Evolutionary conservation across 1,140 invertebrate genomes (phyloP), one percentile per base, ranked within the genome.

Genomic region (Cataglyphis hispanica): DNA sequence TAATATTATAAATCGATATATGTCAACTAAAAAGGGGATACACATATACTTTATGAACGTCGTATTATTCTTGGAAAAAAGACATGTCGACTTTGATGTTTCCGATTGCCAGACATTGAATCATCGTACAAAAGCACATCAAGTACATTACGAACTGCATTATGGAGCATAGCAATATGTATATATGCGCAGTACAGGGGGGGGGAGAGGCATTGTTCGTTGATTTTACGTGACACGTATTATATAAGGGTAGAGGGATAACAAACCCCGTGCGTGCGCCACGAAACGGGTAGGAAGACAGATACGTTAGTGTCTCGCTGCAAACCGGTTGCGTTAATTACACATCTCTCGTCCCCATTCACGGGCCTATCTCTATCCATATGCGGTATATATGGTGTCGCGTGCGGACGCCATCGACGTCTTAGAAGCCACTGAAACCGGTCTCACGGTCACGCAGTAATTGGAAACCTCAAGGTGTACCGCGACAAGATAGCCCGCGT

Each of bases 271-370:
- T 61, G 80, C 89, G 81, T 61, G 80, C 50, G 81, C 76, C 80
- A 84, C 84, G 80, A 86, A 27, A 80, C 37, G 80, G 75, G 75
- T 50, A 90, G 84, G 87, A 93, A 92, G 93, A 93, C 90, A 90
- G 92, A 93, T 94, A 93, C 92, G 86, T 90, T 86, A 86, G 91
- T 93, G 93, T 93, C 93, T 90, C 84, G 87, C 87, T 78, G 88
- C 88, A 91, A 90, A 88, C 87, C 78, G 84, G 89, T 86, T 91
- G 91, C 91, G 92, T 94, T 94, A 94, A 93, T 94, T 94, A 93
- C 91, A 93, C 91, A 88, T 91, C 92, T 87, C 91, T 86, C 84
- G 85, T 74, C 84, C 70, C 25, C 61, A 67, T 56, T 83, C 85
- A 46, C 67, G 6, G 25, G 19, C 27, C 64, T 64, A 10, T 25